Evolutionary conservation across 2,888 invertebrate species (phyloP).

Genomic region (Tethea ocularis): DNA sequence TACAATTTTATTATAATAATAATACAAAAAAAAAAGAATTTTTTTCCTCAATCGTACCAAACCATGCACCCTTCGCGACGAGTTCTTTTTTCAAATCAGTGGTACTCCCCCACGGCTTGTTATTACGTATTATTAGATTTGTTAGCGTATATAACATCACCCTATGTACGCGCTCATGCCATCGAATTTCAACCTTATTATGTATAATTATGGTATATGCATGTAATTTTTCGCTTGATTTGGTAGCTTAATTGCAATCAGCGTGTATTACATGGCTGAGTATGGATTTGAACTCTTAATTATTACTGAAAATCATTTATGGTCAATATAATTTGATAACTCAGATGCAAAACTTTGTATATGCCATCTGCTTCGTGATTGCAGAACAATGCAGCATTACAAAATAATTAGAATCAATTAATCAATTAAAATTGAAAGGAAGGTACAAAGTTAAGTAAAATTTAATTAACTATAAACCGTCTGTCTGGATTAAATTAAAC

Average conservation of each 20-base stretch:
- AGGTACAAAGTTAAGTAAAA: too few relatives aligned
- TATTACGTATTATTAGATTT: slow-evolving; percentile 71
- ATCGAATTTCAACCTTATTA: slow-evolving; percentile 2
- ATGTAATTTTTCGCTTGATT: slow-evolving; percentile 10
- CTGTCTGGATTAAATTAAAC: too few relatives aligned
- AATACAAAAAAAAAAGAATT: too few relatives aligned
- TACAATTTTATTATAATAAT: too few relatives aligned
- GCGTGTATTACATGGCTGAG: neutral
- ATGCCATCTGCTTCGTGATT: too few relatives aligned
- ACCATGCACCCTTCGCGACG: slow-evolving; percentile 51
- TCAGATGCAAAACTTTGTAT: too few relatives aligned
- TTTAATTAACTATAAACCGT: too few relatives aligned
- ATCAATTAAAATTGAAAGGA: too few relatives aligned
- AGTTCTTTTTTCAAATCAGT: slow-evolving; percentile 67
- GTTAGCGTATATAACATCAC: slow-evolving; percentile 46
- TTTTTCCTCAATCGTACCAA: slow-evolving; percentile 40
- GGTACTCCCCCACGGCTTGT: slow-evolving; percentile 67
- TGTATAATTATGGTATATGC: neutral
- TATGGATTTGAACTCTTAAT: neutral
- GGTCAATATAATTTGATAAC: too few relatives aligned
- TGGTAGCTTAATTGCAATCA: slow-evolving; percentile 4
- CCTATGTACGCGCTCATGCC: slow-evolving; percentile 7
- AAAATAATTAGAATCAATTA: too few relatives aligned
- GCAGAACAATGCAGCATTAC: too few relatives aligned
- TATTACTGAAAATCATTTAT: neutral